Evolutionary conservation across 2,113 vertebrate genomes (phyloP).

Genomic region (Pheucticus melanocephalus): DNA sequence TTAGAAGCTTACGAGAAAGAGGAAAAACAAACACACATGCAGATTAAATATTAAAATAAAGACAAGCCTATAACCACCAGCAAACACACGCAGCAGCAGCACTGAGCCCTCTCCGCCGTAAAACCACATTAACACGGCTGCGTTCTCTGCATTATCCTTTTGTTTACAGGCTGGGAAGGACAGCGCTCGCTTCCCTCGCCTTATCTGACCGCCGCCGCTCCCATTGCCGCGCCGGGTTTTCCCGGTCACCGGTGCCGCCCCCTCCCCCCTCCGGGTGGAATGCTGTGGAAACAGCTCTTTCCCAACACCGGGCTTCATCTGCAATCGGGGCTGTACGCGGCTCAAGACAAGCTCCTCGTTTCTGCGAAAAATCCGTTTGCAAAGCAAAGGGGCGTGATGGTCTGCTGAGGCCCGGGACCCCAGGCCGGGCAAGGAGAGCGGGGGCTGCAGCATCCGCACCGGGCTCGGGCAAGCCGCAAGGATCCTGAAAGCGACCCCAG

Average conservation of each 20-base stretch:
- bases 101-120: not conserved
- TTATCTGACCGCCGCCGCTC: not conserved
- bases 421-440: not conserved
- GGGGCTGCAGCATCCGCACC: not conserved
- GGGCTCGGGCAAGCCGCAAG: not conserved
- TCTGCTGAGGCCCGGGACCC: not conserved
- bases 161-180: not conserved
- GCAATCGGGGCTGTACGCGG: not conserved
- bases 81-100: not conserved
- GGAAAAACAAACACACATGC: not conserved
- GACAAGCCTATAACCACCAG: not conserved
- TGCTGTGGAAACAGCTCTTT: slow-evolving; percentile 18
- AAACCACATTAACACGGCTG: not conserved
- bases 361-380: not conserved
- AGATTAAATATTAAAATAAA: not conserved
- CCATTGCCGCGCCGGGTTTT: slow-evolving; percentile 25
- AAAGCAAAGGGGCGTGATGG: not conserved
- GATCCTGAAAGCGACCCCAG: not conserved
- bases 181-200: not conserved
- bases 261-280: not conserved
- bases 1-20: not conserved
- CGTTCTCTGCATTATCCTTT: not conserved
- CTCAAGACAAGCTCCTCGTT: not conserved
- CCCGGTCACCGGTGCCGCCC: not conserved
- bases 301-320: not conserved